phyloP scores from a whole-genome alignment of 2,113 vertebrate genomes.

The Psephotus haematonotus region DNA sequence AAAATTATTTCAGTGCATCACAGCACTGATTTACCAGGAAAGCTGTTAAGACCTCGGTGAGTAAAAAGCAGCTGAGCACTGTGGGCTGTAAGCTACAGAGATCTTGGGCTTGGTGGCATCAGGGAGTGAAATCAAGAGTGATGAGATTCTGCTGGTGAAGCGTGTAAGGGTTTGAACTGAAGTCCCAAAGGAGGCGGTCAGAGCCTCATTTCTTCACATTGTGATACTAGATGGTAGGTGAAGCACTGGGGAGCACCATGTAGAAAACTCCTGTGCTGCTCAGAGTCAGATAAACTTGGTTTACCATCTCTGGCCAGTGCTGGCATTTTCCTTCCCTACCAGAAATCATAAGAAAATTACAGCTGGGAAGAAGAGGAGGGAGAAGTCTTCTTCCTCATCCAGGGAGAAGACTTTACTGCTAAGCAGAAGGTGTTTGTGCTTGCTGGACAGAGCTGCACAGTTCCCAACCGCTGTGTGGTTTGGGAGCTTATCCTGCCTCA shows the following conservation, averaged over 20 bases:
- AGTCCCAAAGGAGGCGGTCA: neutral
- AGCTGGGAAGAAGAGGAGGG: neutral
- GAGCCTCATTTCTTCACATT: neutral
- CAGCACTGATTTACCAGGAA: neutral
- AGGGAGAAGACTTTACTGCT: neutral
- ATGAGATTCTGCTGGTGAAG: neutral
- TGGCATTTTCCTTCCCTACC: neutral
- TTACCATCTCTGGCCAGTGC: neutral
- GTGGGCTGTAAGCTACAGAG: neutral
- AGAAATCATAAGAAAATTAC: neutral
- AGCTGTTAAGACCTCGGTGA: rapidly evolving
- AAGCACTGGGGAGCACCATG: neutral
- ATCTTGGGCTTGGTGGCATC: neutral
- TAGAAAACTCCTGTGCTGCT: neutral
- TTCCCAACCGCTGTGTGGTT: neutral
- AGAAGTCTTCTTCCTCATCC: neutral
- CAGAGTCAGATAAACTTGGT: neutral
- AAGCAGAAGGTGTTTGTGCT: neutral
- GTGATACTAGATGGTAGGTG: neutral
- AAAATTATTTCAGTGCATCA: rapidly evolving
- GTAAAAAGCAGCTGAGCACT: neutral
- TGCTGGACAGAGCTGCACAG: neutral
- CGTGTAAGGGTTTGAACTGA: neutral
- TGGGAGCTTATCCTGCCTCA: neutral
- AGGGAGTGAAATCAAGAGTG: neutral